Evolutionary conservation across 2,888 invertebrate species (phyloP).

Genomic region (Acleris literana): DNA sequence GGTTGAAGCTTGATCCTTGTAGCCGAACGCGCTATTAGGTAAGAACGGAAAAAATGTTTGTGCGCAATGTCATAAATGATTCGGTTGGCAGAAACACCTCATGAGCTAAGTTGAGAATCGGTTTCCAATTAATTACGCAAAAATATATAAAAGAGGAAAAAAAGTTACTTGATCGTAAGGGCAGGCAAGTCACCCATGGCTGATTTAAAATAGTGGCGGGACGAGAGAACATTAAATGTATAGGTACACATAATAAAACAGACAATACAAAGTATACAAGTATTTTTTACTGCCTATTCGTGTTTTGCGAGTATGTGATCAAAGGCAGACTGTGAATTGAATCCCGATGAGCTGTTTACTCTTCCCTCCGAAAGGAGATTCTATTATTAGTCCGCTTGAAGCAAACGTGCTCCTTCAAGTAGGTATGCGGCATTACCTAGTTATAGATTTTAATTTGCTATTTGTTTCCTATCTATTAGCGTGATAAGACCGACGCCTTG

Average conservation of each 20-base stretch:
- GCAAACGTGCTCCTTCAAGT: conserved; percentile 4
- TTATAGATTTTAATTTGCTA: conserved; percentile 35
- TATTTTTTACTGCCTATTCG: neutral
- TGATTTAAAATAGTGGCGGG: neutral
- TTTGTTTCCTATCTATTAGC: conserved; percentile 40
- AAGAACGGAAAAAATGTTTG: neutral
- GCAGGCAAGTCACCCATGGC: too few relatives aligned
- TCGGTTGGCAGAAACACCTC: too few relatives aligned
- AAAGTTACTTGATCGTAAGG: too few relatives aligned
- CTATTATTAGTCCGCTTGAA: conserved; percentile 11
- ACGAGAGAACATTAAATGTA: neutral
- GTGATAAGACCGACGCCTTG: conserved; percentile 47
- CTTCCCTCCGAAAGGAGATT: conserved; percentile 13
- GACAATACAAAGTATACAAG: conserved; percentile 1
- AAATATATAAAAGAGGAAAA: too few relatives aligned
- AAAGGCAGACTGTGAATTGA: conserved; percentile 15
- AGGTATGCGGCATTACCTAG: conserved; percentile 10
- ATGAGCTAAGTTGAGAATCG: too few relatives aligned
- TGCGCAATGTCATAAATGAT: neutral
- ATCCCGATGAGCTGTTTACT: conserved; percentile 27
- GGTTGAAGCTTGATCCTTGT: conserved; percentile 7
- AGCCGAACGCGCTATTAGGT: neutral
- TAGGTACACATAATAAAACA: neutral
- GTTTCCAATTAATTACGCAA: too few relatives aligned
- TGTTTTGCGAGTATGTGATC: conserved; percentile 7